phyloP scores from a whole-genome alignment of 2,797 vertebrate species.

The Chanos chanos region DNA sequence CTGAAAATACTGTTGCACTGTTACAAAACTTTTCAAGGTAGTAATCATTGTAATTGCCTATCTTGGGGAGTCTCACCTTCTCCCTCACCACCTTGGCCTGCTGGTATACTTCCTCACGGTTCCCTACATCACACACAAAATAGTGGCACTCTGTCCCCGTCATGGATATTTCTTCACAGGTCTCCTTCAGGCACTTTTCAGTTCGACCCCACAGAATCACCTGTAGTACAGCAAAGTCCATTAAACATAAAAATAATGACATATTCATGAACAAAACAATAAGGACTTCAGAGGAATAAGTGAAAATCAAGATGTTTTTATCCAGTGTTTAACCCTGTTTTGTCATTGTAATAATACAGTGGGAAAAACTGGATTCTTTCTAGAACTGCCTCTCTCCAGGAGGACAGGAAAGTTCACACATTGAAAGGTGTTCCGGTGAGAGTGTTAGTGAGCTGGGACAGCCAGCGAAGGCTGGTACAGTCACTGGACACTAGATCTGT shows the following conservation, averaged over 20 bases:
- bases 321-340: too few species aligned
- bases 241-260: too few species aligned
- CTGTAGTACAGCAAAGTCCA: conserved; percentile 68
- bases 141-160: conserved; percentile 93
- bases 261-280: too few species aligned
- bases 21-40: too few species aligned
- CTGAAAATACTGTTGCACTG: too few species aligned
- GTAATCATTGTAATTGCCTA: conserved; percentile 3
- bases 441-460: conserved; percentile 46
- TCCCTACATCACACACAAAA: conserved; percentile 94
- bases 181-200: conserved; percentile 91
- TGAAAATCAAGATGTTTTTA: too few species aligned
- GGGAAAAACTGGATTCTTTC: conserved; percentile 19
- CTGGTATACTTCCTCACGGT: conserved; percentile 91
- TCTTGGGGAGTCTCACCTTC: conserved; percentile 72
- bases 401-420: conserved; percentile 30
- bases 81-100: conserved; percentile 92
- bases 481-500: conserved; percentile 75
- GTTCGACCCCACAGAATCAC: conserved; percentile 96
- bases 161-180: conserved; percentile 82
- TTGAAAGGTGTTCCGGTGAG: too few species aligned
- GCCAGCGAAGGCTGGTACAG: conserved; percentile 60
- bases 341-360: conserved; percentile 19
- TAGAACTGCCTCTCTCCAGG: conserved; percentile 28
- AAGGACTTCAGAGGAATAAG: too few species aligned